A percentile compares a stretch with the other conserved stretches of the same genome.
Evolutionary conservation across 1,140 invertebrate genomes (phyloP).

Genomic region (Ylistrum balloti): DNA sequence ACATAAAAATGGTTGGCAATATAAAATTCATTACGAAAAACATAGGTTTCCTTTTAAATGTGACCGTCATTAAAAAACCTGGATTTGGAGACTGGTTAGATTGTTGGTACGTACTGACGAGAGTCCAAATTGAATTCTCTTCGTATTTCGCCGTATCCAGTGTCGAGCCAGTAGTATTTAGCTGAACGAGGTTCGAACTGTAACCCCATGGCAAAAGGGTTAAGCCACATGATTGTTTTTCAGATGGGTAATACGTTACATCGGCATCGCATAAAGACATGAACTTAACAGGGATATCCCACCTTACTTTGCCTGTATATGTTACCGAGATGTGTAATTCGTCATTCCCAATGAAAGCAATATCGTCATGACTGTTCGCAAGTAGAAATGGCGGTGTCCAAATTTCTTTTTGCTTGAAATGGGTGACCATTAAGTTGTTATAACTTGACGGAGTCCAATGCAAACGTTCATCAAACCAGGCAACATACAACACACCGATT

Average conservation of each 20-base stretch:
- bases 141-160: constrained; percentile 84
- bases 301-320: constrained; percentile 45
- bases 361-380: not conserved
- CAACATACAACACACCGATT: not conserved
- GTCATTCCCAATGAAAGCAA: not conserved
- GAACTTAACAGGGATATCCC: constrained; percentile 47
- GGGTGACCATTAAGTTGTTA: not conserved
- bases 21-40: constrained; percentile 70
- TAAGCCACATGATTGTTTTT: constrained; percentile 87
- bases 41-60: constrained; percentile 21
- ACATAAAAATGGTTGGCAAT: constrained; percentile 68
- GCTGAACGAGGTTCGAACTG: constrained; percentile 77
- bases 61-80: not conserved
- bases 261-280: constrained; percentile 93
- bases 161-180: constrained; percentile 82
- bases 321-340: not conserved
- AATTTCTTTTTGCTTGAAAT: constrained; percentile 9
- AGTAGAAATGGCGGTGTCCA: constrained; percentile 43
- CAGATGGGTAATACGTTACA: constrained; percentile 88
- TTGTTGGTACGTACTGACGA: not conserved
- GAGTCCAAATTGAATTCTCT: constrained; percentile 84
- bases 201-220: constrained; percentile 66
- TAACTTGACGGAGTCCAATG: not conserved
- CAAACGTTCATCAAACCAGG: constrained; percentile 42
- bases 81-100: constrained; percentile 13